Evolutionary conservation across 2,888 invertebrate genomes (phyloP), one percentile per base, ranked within the genome.

Genomic region (Phyllotreta striolata): DNA sequence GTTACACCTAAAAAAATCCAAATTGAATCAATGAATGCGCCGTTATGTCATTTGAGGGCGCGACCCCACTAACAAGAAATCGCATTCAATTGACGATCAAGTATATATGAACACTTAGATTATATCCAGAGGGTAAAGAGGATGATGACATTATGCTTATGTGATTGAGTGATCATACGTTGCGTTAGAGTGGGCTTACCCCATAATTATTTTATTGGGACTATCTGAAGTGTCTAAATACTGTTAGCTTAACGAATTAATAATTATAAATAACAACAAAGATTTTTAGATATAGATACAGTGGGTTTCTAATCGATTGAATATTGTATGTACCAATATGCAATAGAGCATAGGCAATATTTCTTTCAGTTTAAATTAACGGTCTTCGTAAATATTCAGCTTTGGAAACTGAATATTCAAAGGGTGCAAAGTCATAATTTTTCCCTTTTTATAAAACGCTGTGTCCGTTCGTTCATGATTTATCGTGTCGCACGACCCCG

Each of bases 11-110:
- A 81, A 79, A 80, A 87, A 87, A 86, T 87, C 86, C 84, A 87
- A 87, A 87, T 87, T 87, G 87, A 87, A 87, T 87, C 86, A 84
- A 60, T 56, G 86, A 87, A 86, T 87, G 86, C 86, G 85, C 86
- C 85, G 86, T 87, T 87, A 86, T 87, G 86, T 86, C 85, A 86
- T 87, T 86, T 84, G 68, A 70, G 71, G 87, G 86, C 71, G 72
- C 67, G 68, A 70, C 67, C 70, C 69, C 66, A 72, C 74, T 71
- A 71, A 78, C 77, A 78, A 78, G 76, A 76, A 78, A 79, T 75
- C 74, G 77, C 78, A 77, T 79, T 80, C 80, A 79, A 78, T 80
- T 78, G 72, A 66, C 80, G 79, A 81, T 81, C 79, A 80, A 80
- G 79, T 80, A 79, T 78, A 79, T 80, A 80, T 77, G 79, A 79